A percentile compares a stretch with the other conserved stretches of the same genome.
Conservation (phyloP, 2,113 vertebrate genomes). For the Corythornis cristatus region DNA sequence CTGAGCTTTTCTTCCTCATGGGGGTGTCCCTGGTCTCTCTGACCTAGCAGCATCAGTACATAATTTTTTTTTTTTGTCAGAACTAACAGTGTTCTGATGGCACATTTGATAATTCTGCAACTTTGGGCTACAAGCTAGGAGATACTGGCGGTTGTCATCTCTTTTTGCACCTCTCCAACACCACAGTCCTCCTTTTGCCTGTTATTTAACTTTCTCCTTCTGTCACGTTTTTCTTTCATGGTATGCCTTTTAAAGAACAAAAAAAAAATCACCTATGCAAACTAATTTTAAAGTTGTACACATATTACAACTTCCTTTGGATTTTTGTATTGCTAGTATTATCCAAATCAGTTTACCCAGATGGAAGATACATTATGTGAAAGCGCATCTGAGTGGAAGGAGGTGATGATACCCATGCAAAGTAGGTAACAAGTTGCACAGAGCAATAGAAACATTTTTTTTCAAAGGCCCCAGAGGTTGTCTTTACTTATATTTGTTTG, state of each 20-base stretch:
- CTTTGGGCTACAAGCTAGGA: background rate
- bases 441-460: background rate
- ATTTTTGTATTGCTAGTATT: background rate
- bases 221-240: background rate
- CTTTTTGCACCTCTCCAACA: background rate
- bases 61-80: background rate
- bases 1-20: background rate
- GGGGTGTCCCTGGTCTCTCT: background rate
- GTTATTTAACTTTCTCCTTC: background rate
- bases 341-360: background rate
- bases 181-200: background rate
- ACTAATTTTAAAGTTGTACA: background rate
- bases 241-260: background rate
- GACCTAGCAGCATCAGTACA: background rate
- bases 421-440: background rate
- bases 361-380: background rate
- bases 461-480: background rate
- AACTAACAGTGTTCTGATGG: background rate
- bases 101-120: background rate
- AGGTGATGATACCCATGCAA: background rate
- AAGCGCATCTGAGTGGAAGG: background rate
- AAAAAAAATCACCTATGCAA: background rate
- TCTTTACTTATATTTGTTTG: background rate
- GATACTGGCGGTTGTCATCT: background rate
- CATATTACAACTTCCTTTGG: background rate